phyloP scores from a whole-genome alignment of 2,113 vertebrate species.

The Numida meleagris region DNA sequence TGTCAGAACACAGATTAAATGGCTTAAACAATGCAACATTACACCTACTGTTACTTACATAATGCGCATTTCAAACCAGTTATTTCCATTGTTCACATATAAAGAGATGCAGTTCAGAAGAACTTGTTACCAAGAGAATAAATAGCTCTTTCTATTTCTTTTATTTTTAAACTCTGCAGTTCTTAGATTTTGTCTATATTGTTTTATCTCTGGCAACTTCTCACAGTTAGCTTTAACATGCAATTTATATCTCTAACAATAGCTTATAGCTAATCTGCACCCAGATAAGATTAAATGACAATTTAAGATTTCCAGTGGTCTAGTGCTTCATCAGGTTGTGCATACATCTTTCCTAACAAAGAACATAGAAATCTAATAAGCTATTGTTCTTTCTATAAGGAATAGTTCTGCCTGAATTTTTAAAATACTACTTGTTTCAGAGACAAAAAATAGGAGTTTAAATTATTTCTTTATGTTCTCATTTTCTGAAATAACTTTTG shows the following conservation, averaged over 20 bases:
- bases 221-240: background rate
- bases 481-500: background rate
- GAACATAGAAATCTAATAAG: background rate
- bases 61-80: background rate
- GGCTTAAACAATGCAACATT: no score
- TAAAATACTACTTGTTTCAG: background rate
- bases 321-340: background rate
- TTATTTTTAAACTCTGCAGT: background rate
- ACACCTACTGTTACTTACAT: background rate
- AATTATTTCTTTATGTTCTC: background rate
- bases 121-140: background rate
- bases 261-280: background rate
- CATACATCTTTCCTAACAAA: background rate
- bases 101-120: background rate
- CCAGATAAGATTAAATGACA: background rate
- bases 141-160: background rate
- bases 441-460: background rate
- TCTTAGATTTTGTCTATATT: background rate
- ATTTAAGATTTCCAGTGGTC: background rate
- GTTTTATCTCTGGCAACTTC: background rate
- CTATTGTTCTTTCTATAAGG: background rate
- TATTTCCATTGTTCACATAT: background rate
- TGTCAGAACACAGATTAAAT: background rate
- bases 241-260: background rate
- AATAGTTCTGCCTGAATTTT: background rate